phyloP scores from a whole-genome alignment of 1,140 invertebrate species.

The Zaprionus taronus region DNA sequence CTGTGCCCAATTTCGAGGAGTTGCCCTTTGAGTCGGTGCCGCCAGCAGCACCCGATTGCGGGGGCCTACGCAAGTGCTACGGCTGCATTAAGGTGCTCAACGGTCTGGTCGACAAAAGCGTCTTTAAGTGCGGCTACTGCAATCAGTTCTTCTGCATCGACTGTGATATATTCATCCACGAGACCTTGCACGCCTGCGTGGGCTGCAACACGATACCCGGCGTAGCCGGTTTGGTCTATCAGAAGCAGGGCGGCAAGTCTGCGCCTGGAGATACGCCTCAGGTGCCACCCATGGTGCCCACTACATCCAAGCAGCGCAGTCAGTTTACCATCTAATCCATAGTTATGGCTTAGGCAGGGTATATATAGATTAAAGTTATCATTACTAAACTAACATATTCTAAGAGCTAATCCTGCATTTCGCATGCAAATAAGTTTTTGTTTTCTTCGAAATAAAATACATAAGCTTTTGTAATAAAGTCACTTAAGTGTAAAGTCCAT shows the following conservation, averaged over 20 bases:
- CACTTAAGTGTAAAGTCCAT: too few species aligned
- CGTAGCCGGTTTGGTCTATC: slow-evolving; percentile 66
- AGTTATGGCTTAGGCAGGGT: not conserved
- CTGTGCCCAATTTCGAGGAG: slow-evolving; percentile 94
- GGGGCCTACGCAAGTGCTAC: slow-evolving; percentile 86
- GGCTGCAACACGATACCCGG: slow-evolving; percentile 90
- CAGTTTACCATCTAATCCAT: slow-evolving; percentile 47
- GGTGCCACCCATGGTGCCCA: slow-evolving; percentile 12
- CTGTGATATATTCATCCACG: slow-evolving; percentile 97
- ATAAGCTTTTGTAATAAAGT: not conserved
- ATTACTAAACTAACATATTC: slow-evolving; percentile 7
- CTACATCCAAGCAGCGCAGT: slow-evolving; percentile 54
- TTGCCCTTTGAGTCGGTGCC: slow-evolving; percentile 85
- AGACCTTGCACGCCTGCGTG: slow-evolving; percentile 96
- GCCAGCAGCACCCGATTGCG: slow-evolving; percentile 68
- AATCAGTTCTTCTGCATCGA: slow-evolving; percentile 94
- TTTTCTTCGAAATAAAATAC: slow-evolving; percentile 14
- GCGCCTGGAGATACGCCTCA: slow-evolving; percentile 6
- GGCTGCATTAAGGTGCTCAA: slow-evolving; percentile 89
- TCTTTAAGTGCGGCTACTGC: slow-evolving; percentile 93
- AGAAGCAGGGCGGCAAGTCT: slow-evolving; percentile 54
- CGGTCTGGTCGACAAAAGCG: slow-evolving; percentile 88
- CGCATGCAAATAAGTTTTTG: slow-evolving; percentile 13
- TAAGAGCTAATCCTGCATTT: slow-evolving; percentile 17
- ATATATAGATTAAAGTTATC: not conserved